A percentile compares a stretch with the other conserved stretches of the same genome.
Conservation (phyloP, 2,113 vertebrate species). For the Reinhardtius hippoglossoides region DNA sequence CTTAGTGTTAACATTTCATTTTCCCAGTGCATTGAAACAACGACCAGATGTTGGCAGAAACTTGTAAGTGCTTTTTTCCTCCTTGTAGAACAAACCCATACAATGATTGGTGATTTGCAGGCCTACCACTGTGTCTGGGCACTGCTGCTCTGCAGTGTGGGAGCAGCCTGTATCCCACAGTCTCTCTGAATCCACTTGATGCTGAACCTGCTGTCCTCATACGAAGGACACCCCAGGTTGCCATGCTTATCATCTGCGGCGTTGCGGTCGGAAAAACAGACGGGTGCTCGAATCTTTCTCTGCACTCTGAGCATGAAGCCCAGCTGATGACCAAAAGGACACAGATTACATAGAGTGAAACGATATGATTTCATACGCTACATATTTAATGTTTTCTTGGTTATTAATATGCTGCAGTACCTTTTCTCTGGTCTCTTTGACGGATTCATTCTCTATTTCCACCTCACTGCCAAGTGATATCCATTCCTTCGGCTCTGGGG, state of each 20-base stretch:
- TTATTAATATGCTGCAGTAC: slow-evolving; percentile 28
- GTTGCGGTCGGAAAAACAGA: slow-evolving; percentile 84
- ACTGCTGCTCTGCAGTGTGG: slow-evolving; percentile 73
- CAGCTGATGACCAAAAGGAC: slow-evolving; percentile 78
- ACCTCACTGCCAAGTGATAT: slow-evolving; percentile 90
- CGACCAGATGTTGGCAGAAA: slow-evolving; percentile 2
- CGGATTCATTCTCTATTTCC: slow-evolving; percentile 91
- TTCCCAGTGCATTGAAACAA: not conserved
- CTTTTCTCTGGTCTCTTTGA: slow-evolving; percentile 78
- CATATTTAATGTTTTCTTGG: not conserved
- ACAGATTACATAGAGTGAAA: not conserved
- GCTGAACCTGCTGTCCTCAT: slow-evolving; percentile 87
- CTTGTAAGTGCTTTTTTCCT: not conserved
- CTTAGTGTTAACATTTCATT: not conserved
- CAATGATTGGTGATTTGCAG: slow-evolving; percentile 10
- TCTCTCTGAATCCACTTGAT: slow-evolving; percentile 86
- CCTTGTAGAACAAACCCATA: slow-evolving; percentile 7
- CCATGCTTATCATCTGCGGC: slow-evolving; percentile 77
- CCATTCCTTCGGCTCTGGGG: slow-evolving; percentile 84
- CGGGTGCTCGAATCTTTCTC: slow-evolving; percentile 78
- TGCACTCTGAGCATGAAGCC: slow-evolving; percentile 82
- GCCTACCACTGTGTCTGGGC: slow-evolving; percentile 90
- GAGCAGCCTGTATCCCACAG: slow-evolving; percentile 79
- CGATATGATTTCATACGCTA: not conserved
- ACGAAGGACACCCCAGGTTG: slow-evolving; percentile 84